Base-by-base conservation (phyloP, 2,888 invertebrate genomes). In the Theretra japonica region DNA sequence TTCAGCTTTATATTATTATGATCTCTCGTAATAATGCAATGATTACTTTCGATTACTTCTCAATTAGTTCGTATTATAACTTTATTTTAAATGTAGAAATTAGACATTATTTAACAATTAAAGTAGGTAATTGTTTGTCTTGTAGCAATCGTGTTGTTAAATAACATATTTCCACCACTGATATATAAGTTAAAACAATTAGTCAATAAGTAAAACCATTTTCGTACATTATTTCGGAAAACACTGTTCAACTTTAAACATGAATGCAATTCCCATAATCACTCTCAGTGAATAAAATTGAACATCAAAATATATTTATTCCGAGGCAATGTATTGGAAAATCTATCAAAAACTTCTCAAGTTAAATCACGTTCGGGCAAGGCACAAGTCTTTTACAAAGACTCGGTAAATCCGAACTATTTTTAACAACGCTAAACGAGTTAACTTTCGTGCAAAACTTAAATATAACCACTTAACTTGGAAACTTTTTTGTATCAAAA, bases 381-480 rank as follows among this genome's bases (percentile, higher is more conserved):
- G 65, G 65, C 48, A 48, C 48, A 48, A 48, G 23, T 48, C 23
- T 17, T 41, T 41, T 48, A 48, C 65, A 65, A 48, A 65, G 41
- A 23, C 41, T 23, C 48, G 53, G 53, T 53, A 23, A 48, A 60
- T 30, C 60, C 17, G 48, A 65, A 65, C 65, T 65, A 65, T 65
- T 48, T 62, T 65, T 65, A 48, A 65, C 65, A 25, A 65, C 65
- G 11, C 48, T 41, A 65, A 65, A 65, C 65, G 65, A 65, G 65
- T 65, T 41, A 65, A 65, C 41, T 65, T 65, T 65, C 17, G 41
- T 23, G 53, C 53, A 53, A 53, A 53, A 65, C 65, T 23, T 65
- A 48, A 65, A 65, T 65, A 17, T 48, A 65, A 41, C 53, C 53
- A 53, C 53, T 53, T 53, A 53, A n/a, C 53, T 53, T 53, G n/a